Base-by-base conservation (phyloP, 2,888 invertebrate species). In the Drosophila subsilvestris region DNA sequence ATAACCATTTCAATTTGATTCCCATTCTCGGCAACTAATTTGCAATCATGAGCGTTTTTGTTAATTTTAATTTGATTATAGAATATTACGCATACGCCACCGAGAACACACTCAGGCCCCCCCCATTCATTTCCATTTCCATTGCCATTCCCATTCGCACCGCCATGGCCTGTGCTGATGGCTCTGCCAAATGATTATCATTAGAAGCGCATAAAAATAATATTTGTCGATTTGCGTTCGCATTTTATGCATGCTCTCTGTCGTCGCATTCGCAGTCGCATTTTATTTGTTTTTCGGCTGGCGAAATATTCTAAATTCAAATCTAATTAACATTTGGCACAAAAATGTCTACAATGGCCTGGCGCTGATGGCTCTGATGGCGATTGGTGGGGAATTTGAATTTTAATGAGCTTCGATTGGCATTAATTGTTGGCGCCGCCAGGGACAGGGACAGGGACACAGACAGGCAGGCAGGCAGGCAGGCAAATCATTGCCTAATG, bases 51-150 rank as follows among this genome's bases (percentile, higher is more conserved):
- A 73, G 58, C 67, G 65, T 79, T 83, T 74, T 82, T 85, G 85
- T 83, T 78, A 79, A 85, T 85, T 85, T 82, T 79, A 80, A 85
- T 85, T 82, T 82, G 74, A 83, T 83, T 80, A 84, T 81, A 71
- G 37, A 58, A 59, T 65, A 78, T 76, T 76, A 63, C 67, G 56
- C 63, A 59, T 56, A 29, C 63, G 61, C 59, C 47, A 45, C 37
- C 50, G 18, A 17, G 5, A 5, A 4, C 32, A 42, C 9, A 14
- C 18, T 18, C 14, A 9, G 17, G 9, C 3, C n/a, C n/a, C 43
- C 44, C 25, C 6, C n/a, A 17, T 12, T 14, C 20, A 32, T 14
- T 37, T 37, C 47, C 14, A 37, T 55, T n/a, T 10, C 47, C 59
- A 54, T 27, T 22, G 48, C 18, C 50, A 20, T 55, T 47, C 59